Conservation (phyloP, 2,888 invertebrate genomes). For the Amblyjoppa fuscipennis region DNA sequence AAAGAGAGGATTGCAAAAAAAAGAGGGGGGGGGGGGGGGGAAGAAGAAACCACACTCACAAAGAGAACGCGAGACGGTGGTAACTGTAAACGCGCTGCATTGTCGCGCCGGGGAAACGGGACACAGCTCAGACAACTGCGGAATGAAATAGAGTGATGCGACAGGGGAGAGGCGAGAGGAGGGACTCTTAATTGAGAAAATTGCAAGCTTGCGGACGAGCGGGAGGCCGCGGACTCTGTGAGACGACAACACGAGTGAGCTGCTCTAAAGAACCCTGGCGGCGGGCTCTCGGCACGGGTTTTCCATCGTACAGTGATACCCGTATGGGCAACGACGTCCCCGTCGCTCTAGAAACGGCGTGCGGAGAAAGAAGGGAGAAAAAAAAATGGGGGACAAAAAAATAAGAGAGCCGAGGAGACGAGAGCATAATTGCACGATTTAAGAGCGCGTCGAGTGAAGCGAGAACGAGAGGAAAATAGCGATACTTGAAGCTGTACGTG, state of each 20-base stretch:
- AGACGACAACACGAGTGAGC: slow-evolving; percentile 39
- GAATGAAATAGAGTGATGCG: slow-evolving; percentile 20
- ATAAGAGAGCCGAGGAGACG: slow-evolving; percentile 37
- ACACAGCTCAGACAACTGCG: slow-evolving; percentile 19
- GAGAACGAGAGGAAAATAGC: slow-evolving; percentile 43
- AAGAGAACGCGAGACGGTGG: slow-evolving; percentile 1
- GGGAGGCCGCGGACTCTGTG: background rate
- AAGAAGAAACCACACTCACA: slow-evolving; percentile 17
- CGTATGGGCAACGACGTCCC: slow-evolving; percentile 18
- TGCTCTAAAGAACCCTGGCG: slow-evolving; percentile 52
- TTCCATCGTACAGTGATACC: slow-evolving; percentile 49
- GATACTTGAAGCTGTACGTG: slow-evolving; percentile 63
- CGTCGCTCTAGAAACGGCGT: slow-evolving; percentile 43
- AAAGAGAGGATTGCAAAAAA: background rate
- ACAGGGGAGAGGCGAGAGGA: background rate
- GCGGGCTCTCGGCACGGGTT: slow-evolving; percentile 50
- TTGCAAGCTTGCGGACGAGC: slow-evolving; percentile 58
- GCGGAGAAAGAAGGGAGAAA: slow-evolving; percentile 3
- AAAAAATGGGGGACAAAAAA: background rate
- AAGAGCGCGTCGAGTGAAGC: slow-evolving; percentile 63
- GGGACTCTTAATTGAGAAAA: slow-evolving; percentile 64
- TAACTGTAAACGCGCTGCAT: slow-evolving; percentile 25
- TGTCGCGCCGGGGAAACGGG: slow-evolving; percentile 32
- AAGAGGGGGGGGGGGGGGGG: background rate
- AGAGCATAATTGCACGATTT: slow-evolving; percentile 67